Base-by-base conservation (phyloP, 2,888 invertebrate species). In the Gastrophysa polygoni region DNA sequence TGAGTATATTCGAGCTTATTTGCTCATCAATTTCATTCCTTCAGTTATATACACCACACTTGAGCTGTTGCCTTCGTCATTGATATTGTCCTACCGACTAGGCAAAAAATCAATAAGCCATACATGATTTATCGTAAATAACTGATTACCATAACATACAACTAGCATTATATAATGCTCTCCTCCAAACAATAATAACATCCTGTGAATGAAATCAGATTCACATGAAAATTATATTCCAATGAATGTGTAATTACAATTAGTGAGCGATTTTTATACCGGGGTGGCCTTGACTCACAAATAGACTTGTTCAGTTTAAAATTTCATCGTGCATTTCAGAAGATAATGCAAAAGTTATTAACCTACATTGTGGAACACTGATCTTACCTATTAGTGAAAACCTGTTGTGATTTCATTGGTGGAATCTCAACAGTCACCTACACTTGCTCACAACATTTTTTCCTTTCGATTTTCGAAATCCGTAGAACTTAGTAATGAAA, bases 201-300 rank as follows among this genome's bases (percentile, higher is more conserved):
- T 73, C 73, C 73, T 71, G 71, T 67, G 64, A 70, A 68, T 68
- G 62, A 64, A 66, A 70, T 69, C 63, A 67, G 59, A 71, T 73
- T 72, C 73, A 67, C 73, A 71, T 68, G 68, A 68, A 68, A 69
- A 66, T 63, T 61, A 66, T 66, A 59, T 66, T 66, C 63, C 66
- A 66, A 66, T 66, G 66, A 61, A 61, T 66, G 61, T 61, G 61
- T 66, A 63, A 66, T 66, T 66, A 66, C 63, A 63, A 66, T 66
- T 66, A 66, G 58, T 61, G 63, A 63, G 54, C 59, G 66, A 61
- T 63, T 66, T 66, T 63, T 60, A 63, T 60, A 55, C 67, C 70
- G 50, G 54, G 64, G 49, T 59, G 62, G 48, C 68, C 68, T 68
- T 68, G 68, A 68, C 68, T 63, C 66, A 66, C 62, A 67, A 67